Base-by-base conservation (phyloP, 2,888 invertebrate genomes). In the Neoascia interrupta region DNA sequence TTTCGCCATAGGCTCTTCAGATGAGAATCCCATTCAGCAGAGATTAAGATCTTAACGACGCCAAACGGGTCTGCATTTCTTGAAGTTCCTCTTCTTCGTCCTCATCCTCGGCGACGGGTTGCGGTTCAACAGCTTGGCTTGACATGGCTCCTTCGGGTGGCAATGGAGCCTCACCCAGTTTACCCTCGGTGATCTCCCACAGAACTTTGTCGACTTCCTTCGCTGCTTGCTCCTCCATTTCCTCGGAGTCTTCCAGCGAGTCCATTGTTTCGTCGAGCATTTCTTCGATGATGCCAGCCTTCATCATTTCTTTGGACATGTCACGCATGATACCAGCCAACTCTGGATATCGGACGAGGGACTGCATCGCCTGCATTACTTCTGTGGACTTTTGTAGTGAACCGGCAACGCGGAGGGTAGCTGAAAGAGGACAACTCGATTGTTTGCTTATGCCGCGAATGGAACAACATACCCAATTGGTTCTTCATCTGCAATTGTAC, bases 231-330 rank as follows among this genome's bases (percentile, higher is more conserved):
- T 98, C 98, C 85, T 99, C 99, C 91, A 98, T 92, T 85, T 98
- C 97, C 84, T 98, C 97, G 4, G 95, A 93, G 87, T 97, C 97
- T 84, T 97, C 97, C 81, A 98, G 92, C 3, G 92, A 91, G 76
- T 98, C 97, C 93, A 99, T 94, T 23, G 98, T 97, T 86, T 99
- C 99, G 82, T 99, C 98, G 37, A 99, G 90, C 98, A 99, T 98
- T 90, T 99, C 99, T 87, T 99, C 99, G 58, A 99, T 97, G 73
- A 99, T 98, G 13, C 99, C 99, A 0, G 98, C 97, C 88, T 94
- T 95, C 96, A 97, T 99, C 99, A 99, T 99, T 91, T 99, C 99
- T 86, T 96, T 97, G 1, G 98, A 98, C 90, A 99, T 91, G 82
- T 98, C 98, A 84, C 97, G 94, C 99, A 99, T 99, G 0, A 97